Evolutionary conservation across 2,113 vertebrate species (phyloP).

Genomic region (Pomatorhinus ruficollis): DNA sequence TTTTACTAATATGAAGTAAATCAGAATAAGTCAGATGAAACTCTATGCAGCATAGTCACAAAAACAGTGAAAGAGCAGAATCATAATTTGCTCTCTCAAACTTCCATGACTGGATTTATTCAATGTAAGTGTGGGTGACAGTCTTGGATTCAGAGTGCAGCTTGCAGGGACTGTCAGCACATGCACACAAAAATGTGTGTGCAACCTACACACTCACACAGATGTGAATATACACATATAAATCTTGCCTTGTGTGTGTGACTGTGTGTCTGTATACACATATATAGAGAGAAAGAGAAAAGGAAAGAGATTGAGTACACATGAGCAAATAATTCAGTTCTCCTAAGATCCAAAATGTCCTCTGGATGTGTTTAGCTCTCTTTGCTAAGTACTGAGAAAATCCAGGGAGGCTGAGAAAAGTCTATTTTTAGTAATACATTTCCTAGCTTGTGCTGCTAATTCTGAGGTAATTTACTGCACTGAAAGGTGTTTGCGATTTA

Average conservation of each 20-base stretch:
- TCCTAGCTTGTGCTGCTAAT: constrained; percentile 12
- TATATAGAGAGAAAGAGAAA: background rate
- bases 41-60: background rate
- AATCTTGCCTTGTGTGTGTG: background rate
- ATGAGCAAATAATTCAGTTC: background rate
- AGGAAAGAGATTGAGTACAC: background rate
- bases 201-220: background rate
- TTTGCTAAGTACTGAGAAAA: constrained; percentile 1
- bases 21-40: background rate
- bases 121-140: rapidly evolving
- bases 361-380: background rate
- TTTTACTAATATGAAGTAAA: background rate
- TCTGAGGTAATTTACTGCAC: constrained; percentile 2
- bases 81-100: background rate
- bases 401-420: background rate
- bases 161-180: background rate
- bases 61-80: background rate
- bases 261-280: background rate
- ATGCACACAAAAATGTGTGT: background rate
- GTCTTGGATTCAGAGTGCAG: background rate
- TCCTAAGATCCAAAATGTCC: background rate
- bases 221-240: background rate
- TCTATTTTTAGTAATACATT: constrained; percentile 49
- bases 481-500: constrained; percentile 32
- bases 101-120: background rate